phyloP scores from a whole-genome alignment of 1,140 invertebrate species.

The Drosophila suzukii region DNA sequence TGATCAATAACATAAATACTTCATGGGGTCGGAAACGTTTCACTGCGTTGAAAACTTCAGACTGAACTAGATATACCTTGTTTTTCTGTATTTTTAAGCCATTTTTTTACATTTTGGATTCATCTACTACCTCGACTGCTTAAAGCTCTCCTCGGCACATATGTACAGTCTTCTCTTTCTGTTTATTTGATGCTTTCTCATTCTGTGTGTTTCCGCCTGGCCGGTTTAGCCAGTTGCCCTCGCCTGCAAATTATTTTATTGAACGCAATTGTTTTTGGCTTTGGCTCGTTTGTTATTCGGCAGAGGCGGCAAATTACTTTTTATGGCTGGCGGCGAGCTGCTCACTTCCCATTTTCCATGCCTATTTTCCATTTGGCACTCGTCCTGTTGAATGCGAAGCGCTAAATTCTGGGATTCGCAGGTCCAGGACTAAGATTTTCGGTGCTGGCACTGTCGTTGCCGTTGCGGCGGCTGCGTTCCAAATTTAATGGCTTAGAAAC shows the following conservation, averaged over 20 bases:
- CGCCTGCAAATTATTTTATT: constrained; percentile 81
- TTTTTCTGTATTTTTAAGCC: neutral
- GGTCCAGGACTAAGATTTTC: constrained; percentile 6
- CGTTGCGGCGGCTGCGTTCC: constrained; percentile 71
- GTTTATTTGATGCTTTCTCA: too few relatives aligned
- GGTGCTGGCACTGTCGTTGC: constrained; percentile 14
- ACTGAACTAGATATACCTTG: too few relatives aligned
- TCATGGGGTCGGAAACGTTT: too few relatives aligned
- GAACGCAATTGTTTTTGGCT: constrained; percentile 81
- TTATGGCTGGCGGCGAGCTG: constrained; percentile 61
- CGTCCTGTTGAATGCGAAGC: constrained; percentile 26
- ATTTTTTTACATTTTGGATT: neutral
- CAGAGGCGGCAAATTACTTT: constrained; percentile 79
- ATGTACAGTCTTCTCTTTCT: neutral
- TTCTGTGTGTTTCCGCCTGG: constrained; percentile 53
- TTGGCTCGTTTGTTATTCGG: constrained; percentile 82
- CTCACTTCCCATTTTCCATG: neutral
- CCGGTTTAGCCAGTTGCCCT: constrained; percentile 41
- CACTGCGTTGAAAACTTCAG: too few relatives aligned
- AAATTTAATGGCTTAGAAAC: constrained; percentile 84
- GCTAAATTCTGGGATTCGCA: neutral
- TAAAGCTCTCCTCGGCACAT: constrained; percentile 6
- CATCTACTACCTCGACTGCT: neutral
- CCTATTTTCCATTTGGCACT: constrained; percentile 18
- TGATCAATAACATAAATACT: too few relatives aligned